Evolutionary conservation across 1,140 invertebrate species (phyloP), one percentile per base, ranked within the genome.

Genomic region (Hydropsyche tenuis): DNA sequence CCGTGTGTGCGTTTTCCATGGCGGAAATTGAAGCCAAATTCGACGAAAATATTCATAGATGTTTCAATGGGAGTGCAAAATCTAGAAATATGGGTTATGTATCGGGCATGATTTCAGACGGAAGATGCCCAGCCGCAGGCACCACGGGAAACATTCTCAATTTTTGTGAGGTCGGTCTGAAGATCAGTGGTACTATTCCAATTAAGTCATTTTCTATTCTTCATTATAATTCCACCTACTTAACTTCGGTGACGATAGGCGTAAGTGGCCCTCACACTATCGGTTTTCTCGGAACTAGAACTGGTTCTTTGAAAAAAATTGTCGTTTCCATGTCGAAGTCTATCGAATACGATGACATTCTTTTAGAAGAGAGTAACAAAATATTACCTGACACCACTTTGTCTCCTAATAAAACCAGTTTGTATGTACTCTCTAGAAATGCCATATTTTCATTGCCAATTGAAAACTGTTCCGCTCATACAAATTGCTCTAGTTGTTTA

Each of bases 11-110:
- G 22, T 95, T 92, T 83, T 93, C 92, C 74, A 84, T 98, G 68
- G 88, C 92, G 75, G 92, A 96, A 46, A 95, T 99, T 77, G 94
- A 97, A 80, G 90, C 90, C 65, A 94, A 94, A 79, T 98, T 99
- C 82, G 95, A 95, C 79, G 93, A 96, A 83, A 98, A 98, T 84
- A 97, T 98, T 78, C 94, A 97, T 81, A 94, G 96, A 90, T 99
- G 96, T 84, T 98, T 98, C 81, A 96, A 97, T 84, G 95, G 95
- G 22, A 96, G 93, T 78, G 92, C 92, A 69, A 94, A 93, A 77
- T 93, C 95, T 80, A 87, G 96, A 53, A 96, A 96, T 80, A 94
- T 97, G 90, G 94, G 93, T 18, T 96, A 97, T 81, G 93, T 97
- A 79, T 96, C 95, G 71, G 96, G 96, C 3, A 91, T 93, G 78